phyloP scores from a whole-genome alignment of 2,888 invertebrate species.

The Drosophila prolongata region DNA sequence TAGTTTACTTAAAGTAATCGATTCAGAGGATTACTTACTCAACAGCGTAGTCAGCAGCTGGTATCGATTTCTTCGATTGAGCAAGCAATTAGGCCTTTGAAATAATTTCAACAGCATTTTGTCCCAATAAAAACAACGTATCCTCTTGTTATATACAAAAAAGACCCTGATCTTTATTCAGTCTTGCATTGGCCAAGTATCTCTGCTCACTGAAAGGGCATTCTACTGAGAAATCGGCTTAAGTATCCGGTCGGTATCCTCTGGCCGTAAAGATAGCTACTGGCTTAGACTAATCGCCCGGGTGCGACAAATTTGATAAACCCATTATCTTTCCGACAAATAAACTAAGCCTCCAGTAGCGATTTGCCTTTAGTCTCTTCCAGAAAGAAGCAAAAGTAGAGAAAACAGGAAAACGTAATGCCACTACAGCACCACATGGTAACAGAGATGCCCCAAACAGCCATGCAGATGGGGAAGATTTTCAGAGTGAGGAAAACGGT shows the following conservation, averaged over 20 bases:
- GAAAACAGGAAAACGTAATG: constrained; percentile 56
- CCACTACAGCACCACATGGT: constrained; percentile 74
- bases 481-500: constrained; percentile 65
- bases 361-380: constrained; percentile 80
- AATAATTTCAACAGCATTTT: constrained; percentile 48
- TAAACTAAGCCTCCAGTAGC: constrained; percentile 52
- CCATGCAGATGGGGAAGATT: constrained; percentile 71
- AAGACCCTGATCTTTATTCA: constrained; percentile 22
- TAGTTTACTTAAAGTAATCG: too few relatives aligned
- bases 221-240: constrained; percentile 3
- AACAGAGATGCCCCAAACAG: constrained; percentile 56
- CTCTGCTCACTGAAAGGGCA: constrained; percentile 22
- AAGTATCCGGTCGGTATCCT: constrained; percentile 26
- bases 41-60: constrained; percentile 68
- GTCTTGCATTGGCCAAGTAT: constrained; percentile 19
- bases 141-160: background rate
- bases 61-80: constrained; percentile 59
- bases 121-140: background rate
- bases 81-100: constrained; percentile 46
- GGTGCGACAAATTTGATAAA: constrained; percentile 16
- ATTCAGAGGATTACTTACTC: too few relatives aligned
- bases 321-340: constrained; percentile 24
- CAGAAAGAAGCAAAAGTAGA: constrained; percentile 65
- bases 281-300: constrained; percentile 24
- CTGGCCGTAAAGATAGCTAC: constrained; percentile 27